phyloP scores from a whole-genome alignment of 2,888 invertebrate genomes.

The Eilema sororculum region DNA sequence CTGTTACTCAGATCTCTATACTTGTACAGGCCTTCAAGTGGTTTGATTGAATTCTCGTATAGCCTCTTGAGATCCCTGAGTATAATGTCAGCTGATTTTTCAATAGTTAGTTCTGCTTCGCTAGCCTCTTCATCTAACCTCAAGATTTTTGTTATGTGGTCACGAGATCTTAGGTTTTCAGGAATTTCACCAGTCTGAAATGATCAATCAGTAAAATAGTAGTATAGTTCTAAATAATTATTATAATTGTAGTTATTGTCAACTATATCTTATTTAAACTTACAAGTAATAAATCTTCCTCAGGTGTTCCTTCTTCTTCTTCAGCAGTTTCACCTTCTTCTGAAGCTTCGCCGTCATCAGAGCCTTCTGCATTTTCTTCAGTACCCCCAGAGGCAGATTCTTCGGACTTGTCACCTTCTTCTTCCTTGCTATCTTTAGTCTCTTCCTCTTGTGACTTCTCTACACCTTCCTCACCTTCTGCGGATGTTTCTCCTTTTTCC shows the following conservation, averaged over 20 bases:
- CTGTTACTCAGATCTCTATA: conserved; percentile 96
- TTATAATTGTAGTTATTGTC: not conserved
- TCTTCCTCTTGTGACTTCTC: conserved; percentile 54
- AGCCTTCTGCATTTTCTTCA: conserved; percentile 58
- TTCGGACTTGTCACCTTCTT: conserved; percentile 56
- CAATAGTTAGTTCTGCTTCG: conserved; percentile 90
- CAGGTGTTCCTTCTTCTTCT: conserved; percentile 84
- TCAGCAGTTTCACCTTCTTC: conserved; percentile 29
- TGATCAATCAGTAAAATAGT: not conserved
- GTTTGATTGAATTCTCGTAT: conserved; percentile 95
- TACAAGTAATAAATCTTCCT: conserved; percentile 89
- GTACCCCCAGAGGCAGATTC: conserved; percentile 56
- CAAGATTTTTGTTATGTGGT: conserved; percentile 93
- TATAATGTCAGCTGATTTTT: conserved; percentile 92
- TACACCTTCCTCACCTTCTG: conserved; percentile 59
- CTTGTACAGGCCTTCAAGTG: conserved; percentile 95
- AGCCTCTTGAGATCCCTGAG: conserved; percentile 94
- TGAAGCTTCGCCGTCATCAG: conserved; percentile 42
- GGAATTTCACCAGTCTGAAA: conserved; percentile 91
- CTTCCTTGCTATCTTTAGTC: conserved; percentile 42
- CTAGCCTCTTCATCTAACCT: conserved; percentile 92
- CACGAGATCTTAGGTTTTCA: conserved; percentile 91
- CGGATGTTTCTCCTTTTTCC: conserved; percentile 57
- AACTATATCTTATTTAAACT: conserved; percentile 39
- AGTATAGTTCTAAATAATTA: not conserved